Percentiles rank a stretch among this genome's conserved stretches.
Evolutionary conservation across 2,113 vertebrate species (phyloP).

Genomic region (Lepus europaeus): DNA sequence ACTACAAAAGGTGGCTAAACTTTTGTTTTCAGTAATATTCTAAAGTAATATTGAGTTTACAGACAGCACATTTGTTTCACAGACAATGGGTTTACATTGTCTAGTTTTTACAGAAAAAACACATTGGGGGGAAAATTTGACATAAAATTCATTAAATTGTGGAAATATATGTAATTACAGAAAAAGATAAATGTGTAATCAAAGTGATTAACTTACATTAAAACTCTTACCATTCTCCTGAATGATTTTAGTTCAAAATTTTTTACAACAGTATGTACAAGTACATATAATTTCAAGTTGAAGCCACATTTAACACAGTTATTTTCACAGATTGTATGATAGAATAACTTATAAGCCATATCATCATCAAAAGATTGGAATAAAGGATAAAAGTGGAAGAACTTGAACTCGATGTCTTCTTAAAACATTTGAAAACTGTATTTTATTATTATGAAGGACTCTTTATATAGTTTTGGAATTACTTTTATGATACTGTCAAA

Average conservation of each 20-base stretch:
- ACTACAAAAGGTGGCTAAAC: conserved; percentile 62
- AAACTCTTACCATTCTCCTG: conserved; percentile 58
- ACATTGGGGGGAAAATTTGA: background rate
- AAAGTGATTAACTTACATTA: conserved; percentile 75
- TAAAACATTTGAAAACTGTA: conserved; percentile 58
- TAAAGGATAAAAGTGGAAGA: conserved; percentile 31
- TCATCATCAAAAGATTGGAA: conserved; percentile 48
- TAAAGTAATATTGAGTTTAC: conserved; percentile 57
- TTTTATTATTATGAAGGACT: conserved; percentile 67
- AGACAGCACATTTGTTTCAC: conserved; percentile 27
- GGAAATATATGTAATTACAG: conserved; percentile 69
- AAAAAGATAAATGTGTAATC: conserved; percentile 72
- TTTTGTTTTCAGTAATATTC: conserved; percentile 70
- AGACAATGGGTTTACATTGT: conserved; percentile 65
- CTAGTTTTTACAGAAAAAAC: conserved; percentile 46
- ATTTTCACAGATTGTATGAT: conserved; percentile 67
- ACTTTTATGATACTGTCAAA: conserved; percentile 70
- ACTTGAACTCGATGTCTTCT: conserved; percentile 61
- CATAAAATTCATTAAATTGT: conserved; percentile 65
- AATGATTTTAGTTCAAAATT: conserved; percentile 58
- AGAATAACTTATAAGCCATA: conserved; percentile 65
- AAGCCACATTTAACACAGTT: conserved; percentile 23
- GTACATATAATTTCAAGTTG: conserved; percentile 71
- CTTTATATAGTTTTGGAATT: conserved; percentile 54
- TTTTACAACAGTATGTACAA: conserved; percentile 28